A percentile compares a stretch with the other conserved stretches of the same genome.
These are phyloP conservation scores for Parazoanthus darwini DNA, from an alignment of 92 coral and sea anemone genomes.

Conservation along the genomic window DNA sequence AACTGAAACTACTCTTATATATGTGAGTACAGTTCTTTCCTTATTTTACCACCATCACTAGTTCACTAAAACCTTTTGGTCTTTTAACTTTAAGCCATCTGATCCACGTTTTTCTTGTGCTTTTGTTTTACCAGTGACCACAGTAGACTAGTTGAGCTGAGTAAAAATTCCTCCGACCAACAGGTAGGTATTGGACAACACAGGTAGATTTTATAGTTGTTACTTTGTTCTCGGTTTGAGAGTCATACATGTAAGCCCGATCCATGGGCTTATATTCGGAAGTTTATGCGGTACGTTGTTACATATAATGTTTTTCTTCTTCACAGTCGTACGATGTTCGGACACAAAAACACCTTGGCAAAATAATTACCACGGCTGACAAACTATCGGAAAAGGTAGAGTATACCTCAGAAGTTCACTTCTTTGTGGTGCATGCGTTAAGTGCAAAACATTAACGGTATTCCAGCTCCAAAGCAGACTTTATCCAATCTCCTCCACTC, in stretches of 20 bases:
- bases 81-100: not conserved
- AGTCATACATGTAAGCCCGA: no score
- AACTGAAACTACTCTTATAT: no score
- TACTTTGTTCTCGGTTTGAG: not conserved
- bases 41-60: no score
- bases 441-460: not conserved
- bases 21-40: no score
- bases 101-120: not conserved
- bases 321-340: slow-evolving; percentile 25
- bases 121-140: slow-evolving; percentile 19
- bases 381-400: slow-evolving; percentile 32
- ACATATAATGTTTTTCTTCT: not conserved
- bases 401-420: not conserved
- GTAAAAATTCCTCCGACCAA: slow-evolving; percentile 18
- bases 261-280: no score
- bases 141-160: slow-evolving; percentile 33
- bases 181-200: not conserved
- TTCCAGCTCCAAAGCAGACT: no score
- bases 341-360: slow-evolving; percentile 37
- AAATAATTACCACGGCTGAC: slow-evolving; percentile 25
- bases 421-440: no score
- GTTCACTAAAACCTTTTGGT: not conserved
- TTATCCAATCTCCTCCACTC: no score
- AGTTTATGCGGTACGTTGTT: not conserved
- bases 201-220: not conserved